Percentiles rank a stretch among this genome's conserved stretches.
Evolutionary conservation across 30 jellyfish, hydroid and myxozoan species (phyloP).

Genomic region (Pelagia noctiluca): DNA sequence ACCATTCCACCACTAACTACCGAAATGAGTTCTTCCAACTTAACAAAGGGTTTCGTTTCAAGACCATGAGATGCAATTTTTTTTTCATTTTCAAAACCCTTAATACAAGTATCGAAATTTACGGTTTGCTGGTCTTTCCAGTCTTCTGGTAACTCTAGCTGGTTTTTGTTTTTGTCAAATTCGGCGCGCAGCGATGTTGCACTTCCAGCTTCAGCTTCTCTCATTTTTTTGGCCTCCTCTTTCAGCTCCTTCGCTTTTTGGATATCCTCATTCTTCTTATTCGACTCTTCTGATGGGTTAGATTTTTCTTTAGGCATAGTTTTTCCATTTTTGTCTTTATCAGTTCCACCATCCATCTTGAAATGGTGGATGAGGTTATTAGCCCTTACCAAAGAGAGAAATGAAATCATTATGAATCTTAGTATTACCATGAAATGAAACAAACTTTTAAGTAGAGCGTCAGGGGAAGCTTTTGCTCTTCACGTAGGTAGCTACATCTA

Average conservation of each 20-base stretch:
- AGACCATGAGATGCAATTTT: no score
- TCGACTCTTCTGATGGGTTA: background rate
- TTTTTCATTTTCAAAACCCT: no score
- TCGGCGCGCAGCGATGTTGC: background rate
- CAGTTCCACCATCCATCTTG: background rate
- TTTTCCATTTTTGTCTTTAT: background rate
- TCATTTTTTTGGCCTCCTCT: background rate
- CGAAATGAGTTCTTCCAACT: background rate
- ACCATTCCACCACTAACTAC: background rate
- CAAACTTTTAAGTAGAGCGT: no score
- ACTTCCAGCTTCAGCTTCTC: background rate
- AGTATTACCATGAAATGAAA: no score
- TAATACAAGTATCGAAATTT: no score
- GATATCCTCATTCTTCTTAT: background rate
- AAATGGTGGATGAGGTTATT: background rate
- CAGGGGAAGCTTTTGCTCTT: no score
- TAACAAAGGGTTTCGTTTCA: no score
- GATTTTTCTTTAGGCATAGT: background rate
- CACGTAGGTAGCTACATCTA: no score
- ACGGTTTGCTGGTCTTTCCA: background rate
- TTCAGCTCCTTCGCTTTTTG: no score
- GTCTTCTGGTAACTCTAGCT: no score
- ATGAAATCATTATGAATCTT: no score
- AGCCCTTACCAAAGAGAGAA: background rate
- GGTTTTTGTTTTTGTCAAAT: background rate